Evolutionary conservation across 2,113 vertebrate species (phyloP).

Genomic region (Motacilla tschutschensis): DNA sequence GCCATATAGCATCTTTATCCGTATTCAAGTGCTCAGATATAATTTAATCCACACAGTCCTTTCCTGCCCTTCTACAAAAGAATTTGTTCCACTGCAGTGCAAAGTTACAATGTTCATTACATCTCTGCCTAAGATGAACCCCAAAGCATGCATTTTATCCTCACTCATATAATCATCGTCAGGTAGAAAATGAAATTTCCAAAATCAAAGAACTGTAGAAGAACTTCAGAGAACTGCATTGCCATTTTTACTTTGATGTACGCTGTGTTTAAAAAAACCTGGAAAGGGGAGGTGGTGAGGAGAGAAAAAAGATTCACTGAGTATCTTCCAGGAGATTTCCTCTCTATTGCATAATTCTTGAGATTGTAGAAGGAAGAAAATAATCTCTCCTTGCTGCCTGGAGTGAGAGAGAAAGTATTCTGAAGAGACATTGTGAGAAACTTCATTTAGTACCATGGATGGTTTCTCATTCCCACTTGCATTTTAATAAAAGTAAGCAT

Average conservation of each 20-base stretch:
- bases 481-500: constrained; percentile 62
- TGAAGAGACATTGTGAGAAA: constrained; percentile 29
- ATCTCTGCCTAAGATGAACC: constrained; percentile 71
- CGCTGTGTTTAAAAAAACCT: not conserved
- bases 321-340: constrained; percentile 57
- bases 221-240: constrained; percentile 66
- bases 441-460: constrained; percentile 32
- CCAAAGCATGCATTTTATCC: constrained; percentile 74
- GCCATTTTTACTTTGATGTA: constrained; percentile 75
- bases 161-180: constrained; percentile 71
- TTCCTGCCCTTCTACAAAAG: constrained; percentile 7
- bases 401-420: constrained; percentile 28
- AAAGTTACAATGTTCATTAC: constrained; percentile 70
- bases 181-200: constrained; percentile 76
- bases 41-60: constrained; percentile 24
- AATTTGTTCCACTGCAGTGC: constrained; percentile 61
- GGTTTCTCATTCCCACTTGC: constrained; percentile 37
- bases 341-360: constrained; percentile 65
- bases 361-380: constrained; percentile 24
- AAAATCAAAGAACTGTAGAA: constrained; percentile 76
- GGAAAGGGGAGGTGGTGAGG: not conserved
- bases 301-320: constrained; percentile 1
- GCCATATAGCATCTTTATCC: not conserved
- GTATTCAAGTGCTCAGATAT: constrained; percentile 11
- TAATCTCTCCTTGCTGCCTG: constrained; percentile 1